Base-by-base conservation (phyloP, 2,113 vertebrate genomes). In the Capricornis sumatraensis region DNA sequence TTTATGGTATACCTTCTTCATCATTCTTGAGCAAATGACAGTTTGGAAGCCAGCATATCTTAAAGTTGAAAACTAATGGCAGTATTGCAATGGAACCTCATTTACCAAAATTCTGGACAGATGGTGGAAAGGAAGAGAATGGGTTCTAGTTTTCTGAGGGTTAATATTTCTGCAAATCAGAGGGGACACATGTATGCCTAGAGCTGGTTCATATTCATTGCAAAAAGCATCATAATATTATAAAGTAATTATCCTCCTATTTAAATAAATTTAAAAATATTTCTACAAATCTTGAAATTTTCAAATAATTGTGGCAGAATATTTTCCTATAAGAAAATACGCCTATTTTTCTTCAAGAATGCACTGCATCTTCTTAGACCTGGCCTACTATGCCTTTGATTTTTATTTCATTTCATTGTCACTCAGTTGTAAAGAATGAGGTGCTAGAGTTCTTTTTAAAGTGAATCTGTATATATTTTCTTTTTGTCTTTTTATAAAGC, bases 401-500 rank as follows among this genome's bases (percentile, higher is more conserved):
- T 88, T 83, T 55, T 71, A 28, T 87, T 87, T 67, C 43, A 27
- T 53, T 81, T 93, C 87, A 8, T 62, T 85, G 13, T 92, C 87
- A 23, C 64, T 94, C 52, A 67, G 6, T 76, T 76, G 11, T 74
- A 94, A 88, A 96, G 76, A 36, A 47, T 33, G 21, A 28, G 13
- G 45, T 43, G 40, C 43, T 86, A n/a, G 67, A 55, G 36, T 33
- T 87, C 19, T 55, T 74, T 33, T 40, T 81, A 21, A 36, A 86
- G 45, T 82, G 33, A 92, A 71, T 45, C 64, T 83, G 2, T 79
- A 13, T 89, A 92, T 13, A 60, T 76, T 96, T 79, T 89, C 43
- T 57, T 40, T 96, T 79, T 89, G 21, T 57, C 36, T 81, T 82
- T 86, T 84, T 95, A n/a, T 43, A 33, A 87, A 78, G n/a, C 47